A percentile compares a stretch with the other conserved stretches of the same genome.
Conservation (phyloP, 2,113 vertebrate species). For the Silurus meridionalis region DNA sequence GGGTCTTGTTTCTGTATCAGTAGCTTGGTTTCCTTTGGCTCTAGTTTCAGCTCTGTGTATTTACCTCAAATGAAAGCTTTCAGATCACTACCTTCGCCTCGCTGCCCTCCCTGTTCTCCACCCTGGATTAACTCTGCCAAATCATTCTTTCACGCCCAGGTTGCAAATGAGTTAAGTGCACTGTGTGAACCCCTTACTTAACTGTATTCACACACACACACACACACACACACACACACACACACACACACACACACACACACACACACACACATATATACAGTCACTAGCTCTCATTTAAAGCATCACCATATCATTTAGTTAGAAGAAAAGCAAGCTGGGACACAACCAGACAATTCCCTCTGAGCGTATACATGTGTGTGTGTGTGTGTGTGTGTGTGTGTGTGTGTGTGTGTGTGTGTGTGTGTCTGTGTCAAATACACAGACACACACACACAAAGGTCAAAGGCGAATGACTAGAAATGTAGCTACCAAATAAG, state of each 20-base stretch:
- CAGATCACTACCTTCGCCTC: not conserved
- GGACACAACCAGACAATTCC: slow-evolving; percentile 29
- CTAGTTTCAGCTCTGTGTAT: not conserved
- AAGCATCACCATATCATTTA: slow-evolving; percentile 17
- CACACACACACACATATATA: not conserved
- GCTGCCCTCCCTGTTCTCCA: not conserved
- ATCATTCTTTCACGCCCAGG: slow-evolving; percentile 28
- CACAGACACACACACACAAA: not conserved
- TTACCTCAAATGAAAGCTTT: not conserved
- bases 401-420: no score
- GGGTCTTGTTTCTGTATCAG: no score
- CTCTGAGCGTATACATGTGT: not conserved
- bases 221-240: slow-evolving; percentile 21
- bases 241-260: not conserved
- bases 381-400: not conserved
- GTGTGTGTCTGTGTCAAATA: not conserved
- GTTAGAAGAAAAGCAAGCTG: slow-evolving; percentile 18
- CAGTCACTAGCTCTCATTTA: slow-evolving; percentile 10
- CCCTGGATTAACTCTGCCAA: slow-evolving; percentile 19
- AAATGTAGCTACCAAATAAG: not conserved
- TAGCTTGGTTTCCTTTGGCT: not conserved
- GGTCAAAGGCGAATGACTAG: not conserved
- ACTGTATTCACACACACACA: slow-evolving; percentile 2
- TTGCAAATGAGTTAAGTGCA: slow-evolving; percentile 33
- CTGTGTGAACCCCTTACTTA: not conserved